Base-by-base conservation (phyloP, 2,113 vertebrate species). In the Willisornis vidua region DNA sequence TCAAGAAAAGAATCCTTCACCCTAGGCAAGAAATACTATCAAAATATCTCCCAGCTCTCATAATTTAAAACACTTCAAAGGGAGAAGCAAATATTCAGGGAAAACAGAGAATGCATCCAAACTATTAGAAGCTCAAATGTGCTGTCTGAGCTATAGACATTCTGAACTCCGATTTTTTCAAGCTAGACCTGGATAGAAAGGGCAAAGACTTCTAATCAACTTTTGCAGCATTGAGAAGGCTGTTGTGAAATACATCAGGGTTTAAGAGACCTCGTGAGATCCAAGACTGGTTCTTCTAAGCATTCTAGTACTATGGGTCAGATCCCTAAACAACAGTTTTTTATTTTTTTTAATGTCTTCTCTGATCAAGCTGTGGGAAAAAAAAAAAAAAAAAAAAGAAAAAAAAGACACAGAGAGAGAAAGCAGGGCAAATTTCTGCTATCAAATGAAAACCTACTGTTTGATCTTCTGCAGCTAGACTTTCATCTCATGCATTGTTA, bases 301-400 rank as follows among this genome's bases (percentile, higher is more conserved):
- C 4, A 52, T 75, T 90, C 23, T 26, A 59, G 26, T 29, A 59
- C 19, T 39, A 19, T 29, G 9, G 8, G 9, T 68, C 70, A 73
- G 3, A 86, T 74, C 59, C 23, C 7, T 72, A 78, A 78, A 3
- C 0, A 52, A 41, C 3, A 33, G 6, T 23, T 49, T 68, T 55
- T 16, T 0, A 41, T 52, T 62, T 70, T 43, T 55, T 49, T 46
- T 39, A 59, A 67, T 4, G 25, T 83, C 22, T 63, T 12, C 43
- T 88, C 63, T 80, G 90, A 77, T 91, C 85, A 96, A 93, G 82
- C 79, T 94, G 85, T 88, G 90, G 11, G 9, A 26, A 26, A 26
- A 51, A 51, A 51, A 25, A 26, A 24, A 24, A 49, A 25, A 5
- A 46, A 46, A 14, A 10, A 46, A 46, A 17, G 19, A 46, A 7